Evolutionary conservation across 1,140 invertebrate species (phyloP).

Genomic region (Dufourea novaeangliae): DNA sequence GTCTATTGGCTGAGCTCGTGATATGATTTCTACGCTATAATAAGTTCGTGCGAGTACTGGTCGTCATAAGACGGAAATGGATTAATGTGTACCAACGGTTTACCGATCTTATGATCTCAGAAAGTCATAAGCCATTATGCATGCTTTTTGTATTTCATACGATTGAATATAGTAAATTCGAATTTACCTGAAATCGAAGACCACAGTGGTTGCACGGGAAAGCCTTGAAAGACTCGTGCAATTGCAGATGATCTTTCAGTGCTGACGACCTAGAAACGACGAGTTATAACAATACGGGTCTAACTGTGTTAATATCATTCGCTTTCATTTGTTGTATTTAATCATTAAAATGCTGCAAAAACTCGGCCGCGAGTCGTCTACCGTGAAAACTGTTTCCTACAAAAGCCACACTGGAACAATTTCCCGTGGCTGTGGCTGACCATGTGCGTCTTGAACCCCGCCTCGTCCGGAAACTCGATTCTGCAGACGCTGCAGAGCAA

Average conservation of each 20-base stretch:
- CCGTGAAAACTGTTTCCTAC: constrained; percentile 46
- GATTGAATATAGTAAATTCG: neutral
- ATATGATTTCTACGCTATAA: too few relatives aligned
- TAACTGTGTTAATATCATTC: neutral
- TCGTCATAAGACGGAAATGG: too few relatives aligned
- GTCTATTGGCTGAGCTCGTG: too few relatives aligned
- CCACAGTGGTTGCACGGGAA: constrained; percentile 48
- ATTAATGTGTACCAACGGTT: too few relatives aligned
- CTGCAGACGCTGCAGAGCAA: constrained; percentile 57
- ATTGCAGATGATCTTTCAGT: constrained; percentile 39
- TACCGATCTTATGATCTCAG: too few relatives aligned
- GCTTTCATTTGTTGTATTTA: neutral
- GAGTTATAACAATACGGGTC: too few relatives aligned
- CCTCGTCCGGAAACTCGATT: constrained; percentile 55
- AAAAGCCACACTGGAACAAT: constrained; percentile 49
- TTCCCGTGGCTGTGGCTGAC: constrained; percentile 44
- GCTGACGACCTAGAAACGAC: constrained; percentile 42
- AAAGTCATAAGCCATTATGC: too few relatives aligned
- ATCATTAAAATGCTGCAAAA: neutral
- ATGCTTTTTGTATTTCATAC: too few relatives aligned
- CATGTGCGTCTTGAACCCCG: constrained; percentile 53
- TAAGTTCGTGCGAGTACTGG: too few relatives aligned
- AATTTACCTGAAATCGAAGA: constrained; percentile 54
- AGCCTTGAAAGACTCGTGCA: constrained; percentile 40
- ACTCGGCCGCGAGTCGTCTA: neutral